Evolutionary conservation across 2,797 vertebrate species (phyloP), one percentile per base, ranked within the genome.

Genomic region (Poecilia velifera): DNA sequence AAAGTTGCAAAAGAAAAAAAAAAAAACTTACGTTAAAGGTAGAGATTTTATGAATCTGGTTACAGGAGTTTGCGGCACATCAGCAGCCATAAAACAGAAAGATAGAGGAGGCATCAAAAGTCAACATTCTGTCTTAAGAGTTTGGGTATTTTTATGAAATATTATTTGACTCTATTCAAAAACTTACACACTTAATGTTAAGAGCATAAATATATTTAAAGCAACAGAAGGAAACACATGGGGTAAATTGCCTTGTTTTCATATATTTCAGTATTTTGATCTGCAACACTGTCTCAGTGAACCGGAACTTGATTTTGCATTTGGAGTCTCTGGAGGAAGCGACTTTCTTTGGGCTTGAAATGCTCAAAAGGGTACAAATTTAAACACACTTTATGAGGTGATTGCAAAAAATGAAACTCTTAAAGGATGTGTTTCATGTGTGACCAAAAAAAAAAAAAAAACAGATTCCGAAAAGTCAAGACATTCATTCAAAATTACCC

Each of bases 401-500:
- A 82, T 75, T 51, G 70, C 79, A 73, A 89, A 88, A 83, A 70
- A 78, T 85, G 59, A 86, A 78, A 84, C 20, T 83, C 72, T 87
- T 84, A 76, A 91, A 79, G 57, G 78, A 93, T 86, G 84, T 73
- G 88, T 78, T 82, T 79, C 84, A 90, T 78, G 87, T 1, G 46
- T 25, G 73, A 91, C 79, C 77, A 87, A 82, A 89, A 81, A 31
- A 41, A 43, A 2, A 34, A 34, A 34, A 34, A 34, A 34, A 66
- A 83, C 55, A 73, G 53, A 84, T 82, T 81, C 81, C 85, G 82
- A 91, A 91, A 89, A 90, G 83, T 74, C 80, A 81, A 87, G 88
- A 87, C 86, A 77, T 79, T 92, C 92, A 94, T 86, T 90, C 91
- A 90, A 92, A 92, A 84, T 82, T 81, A 89, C 88, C 79, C 80